Percentiles rank a stretch among this genome's conserved stretches.
phyloP scores from a whole-genome alignment of 2,888 invertebrate genomes.

The Amblyteles armatorius region DNA sequence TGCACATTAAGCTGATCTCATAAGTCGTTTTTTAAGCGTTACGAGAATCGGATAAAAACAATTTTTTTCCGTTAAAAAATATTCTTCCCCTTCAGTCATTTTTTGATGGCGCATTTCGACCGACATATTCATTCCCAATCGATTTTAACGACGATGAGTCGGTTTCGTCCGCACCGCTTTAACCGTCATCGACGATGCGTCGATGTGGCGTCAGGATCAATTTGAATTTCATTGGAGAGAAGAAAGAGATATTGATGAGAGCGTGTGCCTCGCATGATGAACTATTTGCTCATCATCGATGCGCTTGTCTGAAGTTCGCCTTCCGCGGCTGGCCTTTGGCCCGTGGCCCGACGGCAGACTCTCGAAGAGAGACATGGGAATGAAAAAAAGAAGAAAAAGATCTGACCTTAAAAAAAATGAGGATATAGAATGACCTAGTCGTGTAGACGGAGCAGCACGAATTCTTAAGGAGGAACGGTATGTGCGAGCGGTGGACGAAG shows the following conservation, averaged over 20 bases:
- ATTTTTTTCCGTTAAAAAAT: not conserved
- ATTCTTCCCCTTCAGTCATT: not conserved
- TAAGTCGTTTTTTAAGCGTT: too few relatives aligned
- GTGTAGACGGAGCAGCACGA: constrained; percentile 6
- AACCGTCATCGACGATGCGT: constrained; percentile 19
- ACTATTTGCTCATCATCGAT: constrained; percentile 41
- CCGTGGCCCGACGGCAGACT: constrained; percentile 34
- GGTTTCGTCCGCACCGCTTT: not conserved
- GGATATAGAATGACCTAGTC: constrained; percentile 14
- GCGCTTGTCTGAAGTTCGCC: constrained; percentile 30
- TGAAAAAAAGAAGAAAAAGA: constrained; percentile 27
- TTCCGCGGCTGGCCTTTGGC: constrained; percentile 59
- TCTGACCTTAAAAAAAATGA: not conserved
- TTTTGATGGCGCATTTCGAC: not conserved
- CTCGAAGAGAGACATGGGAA: constrained; percentile 10
- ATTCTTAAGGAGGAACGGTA: constrained; percentile 19
- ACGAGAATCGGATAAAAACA: not conserved
- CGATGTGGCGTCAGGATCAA: constrained; percentile 20
- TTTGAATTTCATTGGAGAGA: constrained; percentile 44
- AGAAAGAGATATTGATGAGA: constrained; percentile 37
- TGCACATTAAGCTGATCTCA: too few relatives aligned
- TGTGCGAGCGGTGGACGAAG: constrained; percentile 11
- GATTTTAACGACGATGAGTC: not conserved
- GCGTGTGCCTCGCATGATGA: constrained; percentile 17
- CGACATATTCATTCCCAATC: not conserved